phyloP scores from a whole-genome alignment of 2,888 invertebrate genomes.

The Tridacna crocea region DNA sequence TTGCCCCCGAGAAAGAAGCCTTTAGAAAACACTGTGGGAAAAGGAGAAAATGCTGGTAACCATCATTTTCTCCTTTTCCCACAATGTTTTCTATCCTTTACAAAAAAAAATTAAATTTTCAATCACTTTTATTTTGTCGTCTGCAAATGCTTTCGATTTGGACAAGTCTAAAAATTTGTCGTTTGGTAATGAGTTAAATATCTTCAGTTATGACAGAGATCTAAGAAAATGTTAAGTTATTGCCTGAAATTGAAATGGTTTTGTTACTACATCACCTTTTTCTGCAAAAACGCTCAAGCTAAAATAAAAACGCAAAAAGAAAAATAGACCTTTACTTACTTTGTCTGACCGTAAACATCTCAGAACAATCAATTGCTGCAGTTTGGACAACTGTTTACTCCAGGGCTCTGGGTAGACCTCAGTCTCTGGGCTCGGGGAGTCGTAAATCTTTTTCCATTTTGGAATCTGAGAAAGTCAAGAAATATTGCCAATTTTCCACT shows the following conservation, averaged over 20 bases:
- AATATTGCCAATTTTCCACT: no score
- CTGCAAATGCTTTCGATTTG: no score
- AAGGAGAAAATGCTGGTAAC: background rate
- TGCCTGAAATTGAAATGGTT: no score
- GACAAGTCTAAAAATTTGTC: no score
- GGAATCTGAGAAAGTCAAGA: slow-evolving; percentile 66
- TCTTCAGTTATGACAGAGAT: no score
- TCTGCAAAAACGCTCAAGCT: no score
- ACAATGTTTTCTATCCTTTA: background rate
- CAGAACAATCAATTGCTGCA: slow-evolving; percentile 88
- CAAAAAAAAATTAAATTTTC: no score
- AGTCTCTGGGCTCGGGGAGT: slow-evolving; percentile 90
- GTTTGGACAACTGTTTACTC: slow-evolving; percentile 86
- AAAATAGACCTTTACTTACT: slow-evolving; percentile 58
- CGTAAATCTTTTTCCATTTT: slow-evolving; percentile 92
- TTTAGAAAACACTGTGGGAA: background rate
- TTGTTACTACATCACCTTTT: no score
- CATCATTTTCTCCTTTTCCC: background rate
- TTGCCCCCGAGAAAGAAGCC: background rate
- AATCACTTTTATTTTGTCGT: no score
- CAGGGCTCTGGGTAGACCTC: slow-evolving; percentile 89
- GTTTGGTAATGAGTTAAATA: no score
- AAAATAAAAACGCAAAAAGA: no score
- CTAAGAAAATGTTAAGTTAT: no score
- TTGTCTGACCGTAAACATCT: slow-evolving; percentile 83